Conservation (phyloP, 2,888 invertebrate species). For the Toxonevra muliebris region DNA sequence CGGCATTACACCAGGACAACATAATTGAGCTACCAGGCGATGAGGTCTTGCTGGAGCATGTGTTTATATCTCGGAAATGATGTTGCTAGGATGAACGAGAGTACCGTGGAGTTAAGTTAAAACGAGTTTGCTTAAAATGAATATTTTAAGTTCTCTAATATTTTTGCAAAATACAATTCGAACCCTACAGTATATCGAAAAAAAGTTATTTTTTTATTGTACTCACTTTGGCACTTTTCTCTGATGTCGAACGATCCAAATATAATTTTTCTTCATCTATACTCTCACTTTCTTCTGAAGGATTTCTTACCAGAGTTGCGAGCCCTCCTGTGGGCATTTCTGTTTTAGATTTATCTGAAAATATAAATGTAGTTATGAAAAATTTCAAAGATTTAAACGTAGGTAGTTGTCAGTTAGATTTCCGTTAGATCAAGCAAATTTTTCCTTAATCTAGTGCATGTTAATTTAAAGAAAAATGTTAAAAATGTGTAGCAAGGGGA, state of each 20-base stretch:
- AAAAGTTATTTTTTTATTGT: not conserved
- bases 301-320: constrained; percentile 30
- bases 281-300: constrained; percentile 66
- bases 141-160: not conserved
- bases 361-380: too few relatives aligned
- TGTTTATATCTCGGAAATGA: constrained; percentile 49
- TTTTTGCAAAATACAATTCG: not conserved
- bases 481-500: too few relatives aligned
- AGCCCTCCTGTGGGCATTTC: too few relatives aligned
- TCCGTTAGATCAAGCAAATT: too few relatives aligned
- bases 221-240: constrained; percentile 63
- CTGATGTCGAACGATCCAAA: constrained; percentile 71
- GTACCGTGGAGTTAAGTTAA: not conserved
- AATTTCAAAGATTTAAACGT: too few relatives aligned
- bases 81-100: constrained; percentile 22
- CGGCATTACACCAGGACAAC: constrained; percentile 67
- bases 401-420: too few relatives aligned
- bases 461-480: too few relatives aligned
- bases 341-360: too few relatives aligned
- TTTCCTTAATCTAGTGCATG: too few relatives aligned
- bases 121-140: too few relatives aligned
- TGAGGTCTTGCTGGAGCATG: constrained; percentile 53
- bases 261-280: constrained; percentile 74
- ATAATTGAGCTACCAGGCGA: constrained; percentile 58
- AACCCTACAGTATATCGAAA: not conserved